Conservation (phyloP, 1,140 invertebrate species). For the Leptopilina boulardi region DNA sequence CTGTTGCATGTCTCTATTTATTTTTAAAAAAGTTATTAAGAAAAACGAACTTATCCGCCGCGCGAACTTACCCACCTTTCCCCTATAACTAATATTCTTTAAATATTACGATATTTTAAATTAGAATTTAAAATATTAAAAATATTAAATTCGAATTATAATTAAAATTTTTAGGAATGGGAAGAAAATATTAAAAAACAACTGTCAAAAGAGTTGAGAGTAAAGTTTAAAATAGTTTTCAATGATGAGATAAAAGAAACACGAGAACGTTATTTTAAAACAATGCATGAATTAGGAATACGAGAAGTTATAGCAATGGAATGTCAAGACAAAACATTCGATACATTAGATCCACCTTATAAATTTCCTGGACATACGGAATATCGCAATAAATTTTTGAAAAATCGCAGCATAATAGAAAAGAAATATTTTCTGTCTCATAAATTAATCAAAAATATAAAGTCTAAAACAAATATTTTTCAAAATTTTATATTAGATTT, state of each 20-base stretch:
- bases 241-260: slow-evolving; percentile 74
- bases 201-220: slow-evolving; percentile 69
- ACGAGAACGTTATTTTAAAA: slow-evolving; percentile 73
- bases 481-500: slow-evolving; percentile 78
- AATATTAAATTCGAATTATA: not conserved
- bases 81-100: no score
- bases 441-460: slow-evolving; percentile 79
- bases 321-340: slow-evolving; percentile 48
- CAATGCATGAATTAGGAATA: slow-evolving; percentile 75
- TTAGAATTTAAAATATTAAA: no score
- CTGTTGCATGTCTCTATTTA: no score
- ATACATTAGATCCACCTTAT: slow-evolving; percentile 66
- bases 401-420: slow-evolving; percentile 76
- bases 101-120: no score
- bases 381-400: slow-evolving; percentile 78
- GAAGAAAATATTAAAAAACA: slow-evolving; percentile 75
- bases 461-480: slow-evolving; percentile 76
- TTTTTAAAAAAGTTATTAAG: no score
- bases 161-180: slow-evolving; percentile 60
- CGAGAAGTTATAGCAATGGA: slow-evolving; percentile 73
- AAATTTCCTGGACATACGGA: slow-evolving; percentile 79
- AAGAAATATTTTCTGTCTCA: slow-evolving; percentile 79
- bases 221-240: slow-evolving; percentile 68
- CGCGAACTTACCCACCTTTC: no score
- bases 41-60: no score